Conservation (phyloP, 2,888 invertebrate species). For the Autographa pulchrina region DNA sequence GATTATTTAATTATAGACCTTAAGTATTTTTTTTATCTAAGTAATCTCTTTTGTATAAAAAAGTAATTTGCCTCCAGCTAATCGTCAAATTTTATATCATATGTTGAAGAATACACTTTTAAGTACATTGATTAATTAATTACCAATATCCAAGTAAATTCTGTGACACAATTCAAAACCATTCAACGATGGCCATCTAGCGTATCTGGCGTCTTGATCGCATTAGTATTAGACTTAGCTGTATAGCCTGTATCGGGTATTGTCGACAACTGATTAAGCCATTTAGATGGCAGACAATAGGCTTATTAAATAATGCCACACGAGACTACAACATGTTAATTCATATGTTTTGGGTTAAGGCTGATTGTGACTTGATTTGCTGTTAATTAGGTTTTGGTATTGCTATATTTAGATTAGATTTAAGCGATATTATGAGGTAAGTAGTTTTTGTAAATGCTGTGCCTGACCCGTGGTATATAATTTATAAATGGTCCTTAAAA, state of each 20-base stretch:
- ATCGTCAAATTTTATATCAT: too few relatives aligned
- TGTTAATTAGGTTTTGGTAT: constrained; percentile 13
- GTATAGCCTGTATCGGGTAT: constrained; percentile 49
- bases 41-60: too few relatives aligned
- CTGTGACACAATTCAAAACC: background rate
- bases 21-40: too few relatives aligned
- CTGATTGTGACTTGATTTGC: constrained; percentile 21
- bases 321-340: constrained; percentile 15
- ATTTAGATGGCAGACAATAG: constrained; percentile 64
- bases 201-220: constrained; percentile 35
- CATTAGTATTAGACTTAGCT: constrained; percentile 32
- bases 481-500: too few relatives aligned
- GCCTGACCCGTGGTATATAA: too few relatives aligned
- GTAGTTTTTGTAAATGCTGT: too few relatives aligned
- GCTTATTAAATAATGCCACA: constrained; percentile 61
- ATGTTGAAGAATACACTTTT: too few relatives aligned
- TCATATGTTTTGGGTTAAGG: constrained; percentile 38
- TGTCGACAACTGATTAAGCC: constrained; percentile 66
- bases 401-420: background rate
- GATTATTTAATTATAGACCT: too few relatives aligned
- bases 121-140: constrained; percentile 7
- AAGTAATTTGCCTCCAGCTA: too few relatives aligned
- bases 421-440: too few relatives aligned
- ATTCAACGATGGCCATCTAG: constrained; percentile 31
- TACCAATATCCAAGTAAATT: constrained; percentile 25